Conservation (phyloP, 1,140 invertebrate species). For the Musca vetustissima region DNA sequence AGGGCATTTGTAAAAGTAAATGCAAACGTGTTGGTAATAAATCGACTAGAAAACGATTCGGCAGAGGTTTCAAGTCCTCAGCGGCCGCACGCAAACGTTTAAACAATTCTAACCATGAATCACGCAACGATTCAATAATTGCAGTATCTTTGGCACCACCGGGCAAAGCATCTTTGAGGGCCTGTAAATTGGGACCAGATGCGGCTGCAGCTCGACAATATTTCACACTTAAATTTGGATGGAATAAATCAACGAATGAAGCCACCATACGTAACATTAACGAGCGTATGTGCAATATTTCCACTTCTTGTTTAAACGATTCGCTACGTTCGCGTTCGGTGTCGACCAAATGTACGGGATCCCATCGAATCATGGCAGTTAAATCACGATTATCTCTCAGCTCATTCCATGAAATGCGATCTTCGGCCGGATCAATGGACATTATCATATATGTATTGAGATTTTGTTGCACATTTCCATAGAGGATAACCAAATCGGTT, state of each 20-base stretch:
- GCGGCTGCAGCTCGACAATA: slow-evolving; percentile 8
- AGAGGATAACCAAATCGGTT: slow-evolving; percentile 67
- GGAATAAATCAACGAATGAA: slow-evolving; percentile 48
- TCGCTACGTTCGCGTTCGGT: slow-evolving; percentile 40
- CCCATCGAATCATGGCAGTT: slow-evolving; percentile 62
- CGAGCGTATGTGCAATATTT: slow-evolving; percentile 47
- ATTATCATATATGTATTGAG: slow-evolving; percentile 47
- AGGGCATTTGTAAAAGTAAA: slow-evolving; percentile 46
- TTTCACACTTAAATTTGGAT: slow-evolving; percentile 29
- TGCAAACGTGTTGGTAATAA: slow-evolving; percentile 51
- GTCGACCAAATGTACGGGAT: slow-evolving; percentile 56
- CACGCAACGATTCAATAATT: slow-evolving; percentile 42
- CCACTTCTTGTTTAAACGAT: slow-evolving; percentile 52
- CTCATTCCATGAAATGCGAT: slow-evolving; percentile 58
- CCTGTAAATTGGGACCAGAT: background rate
- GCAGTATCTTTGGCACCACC: slow-evolving; percentile 30
- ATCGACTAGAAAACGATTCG: slow-evolving; percentile 55
- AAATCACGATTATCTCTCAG: slow-evolving; percentile 65
- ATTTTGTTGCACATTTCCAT: slow-evolving; percentile 48
- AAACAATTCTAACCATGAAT: slow-evolving; percentile 47
- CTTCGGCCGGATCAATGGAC: slow-evolving; percentile 57
- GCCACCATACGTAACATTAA: slow-evolving; percentile 45
- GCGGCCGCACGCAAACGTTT: slow-evolving; percentile 44
- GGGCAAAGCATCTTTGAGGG: slow-evolving; percentile 20
- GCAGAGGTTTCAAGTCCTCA: slow-evolving; percentile 45